Base-by-base conservation (phyloP, 2,888 invertebrate species). In the Zhuqinia jingwanae region DNA sequence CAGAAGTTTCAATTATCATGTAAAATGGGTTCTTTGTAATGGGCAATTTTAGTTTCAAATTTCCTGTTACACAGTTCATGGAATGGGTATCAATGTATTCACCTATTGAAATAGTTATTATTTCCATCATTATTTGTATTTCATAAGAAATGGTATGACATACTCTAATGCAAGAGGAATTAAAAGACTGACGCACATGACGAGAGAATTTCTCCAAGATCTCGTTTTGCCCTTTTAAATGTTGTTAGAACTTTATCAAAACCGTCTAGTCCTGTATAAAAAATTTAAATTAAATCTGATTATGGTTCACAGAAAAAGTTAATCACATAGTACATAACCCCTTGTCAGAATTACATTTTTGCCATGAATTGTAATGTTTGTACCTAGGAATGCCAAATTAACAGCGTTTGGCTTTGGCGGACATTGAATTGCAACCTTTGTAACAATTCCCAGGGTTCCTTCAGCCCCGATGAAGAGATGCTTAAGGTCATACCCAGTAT, bases 381-480 rank as follows among this genome's bases (percentile, higher is more conserved):
- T 93, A 97, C 98, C 98, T 92, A 99, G 93, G 92, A 98, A 96
- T 22, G 98, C 98, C 8, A 99, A 94, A 91, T 96, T 96, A 0
- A 97, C 94, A 0, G 97, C 95, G 89, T 95, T 95, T 0, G 99
- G 97, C 91, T 95, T 94, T 0, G 96, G 95, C 0, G 98, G 97
- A 92, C 99, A 99, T 83, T 97, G 95, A 87, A 99, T 95, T 1
- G 97, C 96, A 5, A 98, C 95, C 93, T 97, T 97, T 0, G 99
- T 99, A 8, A 99, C 95, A 5, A 99, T 92, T 15, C 99, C 99
- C 77, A 99, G 93, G 0, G 98, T 98, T 68, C 99, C 99, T 93
- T 99, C 99, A 0, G 98, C 97, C 15, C 99, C 99, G 91, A 99
- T 97, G 92, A 99, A 99, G 87, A 99, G 93, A 93, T 99, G 98